Base-by-base conservation (phyloP, 2,888 invertebrate genomes). In the Drosophila phalerata region DNA sequence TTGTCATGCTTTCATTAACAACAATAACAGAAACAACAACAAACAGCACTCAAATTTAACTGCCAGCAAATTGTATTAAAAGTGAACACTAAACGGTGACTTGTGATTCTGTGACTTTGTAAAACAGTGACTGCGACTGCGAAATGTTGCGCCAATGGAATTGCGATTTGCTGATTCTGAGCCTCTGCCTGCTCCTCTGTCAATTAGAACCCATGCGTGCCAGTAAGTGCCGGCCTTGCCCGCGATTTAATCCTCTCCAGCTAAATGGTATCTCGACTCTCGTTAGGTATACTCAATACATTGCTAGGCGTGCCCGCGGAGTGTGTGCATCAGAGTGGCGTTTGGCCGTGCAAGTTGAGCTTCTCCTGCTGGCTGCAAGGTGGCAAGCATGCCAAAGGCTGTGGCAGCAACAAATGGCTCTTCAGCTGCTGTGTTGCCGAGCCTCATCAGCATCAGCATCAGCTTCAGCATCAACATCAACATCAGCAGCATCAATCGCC, bases 341-440 rank as follows among this genome's bases (percentile, higher is more conserved):
- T 94, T 0, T 93, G 94, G 83, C 94, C 95, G 0, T 96, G 96
- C 87, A 95, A 96, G 0, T 92, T 96, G 57, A 94, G 96, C 4
- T 92, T 96, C 48, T 94, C 95, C 19, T 97, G 96, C 91, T 96
- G 96, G 96, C 92, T 96, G 76, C 94, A 94, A 32, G 96, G 96
- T 0, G 96, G 96, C 13, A 93, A 93, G 38, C 94, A 95, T 84
- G 94, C 94, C 40, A 92, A 94, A 28, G 95, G 96, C 22, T 96
- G 96, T 76, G 95, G 96, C 0, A 94, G 94, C 48, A 94, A 94
- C 87, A 93, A 94, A 68, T 96, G 96, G 96, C 92, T 96, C 48
- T 95, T 96, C 81, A 95, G 96, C 0, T 96, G 96, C 92, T 96
- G 96, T 82, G 93, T 94, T 45, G 93, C 93, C 6, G 90, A 92